Conservation (phyloP, 2,113 vertebrate genomes). For the Albula goreensis region DNA sequence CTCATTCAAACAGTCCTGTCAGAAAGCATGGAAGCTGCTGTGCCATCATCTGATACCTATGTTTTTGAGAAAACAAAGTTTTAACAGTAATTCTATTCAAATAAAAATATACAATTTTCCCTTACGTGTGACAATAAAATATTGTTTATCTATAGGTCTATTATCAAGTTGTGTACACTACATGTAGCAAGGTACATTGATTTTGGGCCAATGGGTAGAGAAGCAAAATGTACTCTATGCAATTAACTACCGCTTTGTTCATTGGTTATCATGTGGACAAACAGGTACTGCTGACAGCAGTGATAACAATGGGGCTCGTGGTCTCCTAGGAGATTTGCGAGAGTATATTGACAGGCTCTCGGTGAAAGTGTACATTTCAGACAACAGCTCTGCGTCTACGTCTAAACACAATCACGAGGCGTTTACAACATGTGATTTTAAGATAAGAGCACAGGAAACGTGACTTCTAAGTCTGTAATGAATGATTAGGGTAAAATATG, state of each 20-base stretch:
- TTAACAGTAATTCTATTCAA: no score
- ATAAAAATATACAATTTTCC: no score
- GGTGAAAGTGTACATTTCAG: constrained; percentile 12
- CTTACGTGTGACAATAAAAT: no score
- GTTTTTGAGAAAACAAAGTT: no score
- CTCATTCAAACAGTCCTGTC: no score
- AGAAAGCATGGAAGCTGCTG: no score
- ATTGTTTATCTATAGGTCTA: no score
- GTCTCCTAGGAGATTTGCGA: constrained; percentile 16
- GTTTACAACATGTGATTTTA: background rate
- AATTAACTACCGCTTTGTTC: background rate
- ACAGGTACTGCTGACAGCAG: constrained; percentile 27
- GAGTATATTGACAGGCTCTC: constrained; percentile 9
- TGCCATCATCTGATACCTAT: no score
- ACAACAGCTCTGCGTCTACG: background rate
- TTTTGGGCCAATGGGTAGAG: background rate
- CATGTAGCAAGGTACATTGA: no score
- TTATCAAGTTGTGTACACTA: no score
- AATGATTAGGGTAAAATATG: background rate
- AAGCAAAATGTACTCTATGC: background rate
- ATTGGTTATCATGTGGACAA: constrained; percentile 18
- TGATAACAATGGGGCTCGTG: constrained; percentile 10
- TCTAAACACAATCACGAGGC: background rate
- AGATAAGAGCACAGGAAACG: background rate
- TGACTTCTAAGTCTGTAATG: background rate